A percentile compares a stretch with the other conserved stretches of the same genome.
phyloP scores from a whole-genome alignment of 2,113 vertebrate species.

The Brachirus orientalis region DNA sequence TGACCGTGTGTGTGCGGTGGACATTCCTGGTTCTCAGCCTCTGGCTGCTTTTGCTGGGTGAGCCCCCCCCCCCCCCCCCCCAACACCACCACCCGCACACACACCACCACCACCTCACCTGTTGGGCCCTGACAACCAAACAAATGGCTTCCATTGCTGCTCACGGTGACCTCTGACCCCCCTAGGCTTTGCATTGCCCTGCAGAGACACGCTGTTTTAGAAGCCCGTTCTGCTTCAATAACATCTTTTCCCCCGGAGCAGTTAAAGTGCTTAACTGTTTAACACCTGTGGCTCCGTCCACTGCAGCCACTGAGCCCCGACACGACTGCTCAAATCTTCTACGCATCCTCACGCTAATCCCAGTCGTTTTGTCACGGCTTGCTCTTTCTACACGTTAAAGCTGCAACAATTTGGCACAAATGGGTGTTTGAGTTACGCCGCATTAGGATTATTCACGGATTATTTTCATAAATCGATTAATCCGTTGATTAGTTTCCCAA shows the following conservation, averaged over 20 bases:
- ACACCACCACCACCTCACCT: no score
- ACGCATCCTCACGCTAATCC: constrained; percentile 45
- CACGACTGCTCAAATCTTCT: constrained; percentile 56
- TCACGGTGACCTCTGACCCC: constrained; percentile 80
- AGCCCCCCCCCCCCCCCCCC: constrained; percentile 55
- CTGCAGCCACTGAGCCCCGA: constrained; percentile 39
- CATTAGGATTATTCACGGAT: no score
- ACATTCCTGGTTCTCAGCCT: constrained; percentile 80
- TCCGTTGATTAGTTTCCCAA: no score
- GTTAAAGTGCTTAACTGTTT: constrained; percentile 78
- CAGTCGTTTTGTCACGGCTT: constrained; percentile 58
- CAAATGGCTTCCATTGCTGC: constrained; percentile 79
- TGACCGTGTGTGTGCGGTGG: constrained; percentile 72
- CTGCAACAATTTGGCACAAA: constrained; percentile 1
- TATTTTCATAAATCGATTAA: no score
- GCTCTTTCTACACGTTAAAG: constrained; percentile 45
- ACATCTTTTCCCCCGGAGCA: constrained; percentile 71
- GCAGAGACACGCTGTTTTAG: constrained; percentile 71
- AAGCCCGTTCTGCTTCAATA: constrained; percentile 79
- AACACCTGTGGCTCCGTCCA: constrained; percentile 77
- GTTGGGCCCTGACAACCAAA: constrained; percentile 85
- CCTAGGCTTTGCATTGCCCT: constrained; percentile 74
- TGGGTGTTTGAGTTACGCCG: neutral
- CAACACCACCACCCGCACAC: no score
- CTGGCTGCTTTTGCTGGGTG: constrained; percentile 59